These are phyloP conservation scores for Syngnathoides biaculeatus DNA, from an alignment of 2,113 vertebrate genomes.

Conservation along the genomic window DNA sequence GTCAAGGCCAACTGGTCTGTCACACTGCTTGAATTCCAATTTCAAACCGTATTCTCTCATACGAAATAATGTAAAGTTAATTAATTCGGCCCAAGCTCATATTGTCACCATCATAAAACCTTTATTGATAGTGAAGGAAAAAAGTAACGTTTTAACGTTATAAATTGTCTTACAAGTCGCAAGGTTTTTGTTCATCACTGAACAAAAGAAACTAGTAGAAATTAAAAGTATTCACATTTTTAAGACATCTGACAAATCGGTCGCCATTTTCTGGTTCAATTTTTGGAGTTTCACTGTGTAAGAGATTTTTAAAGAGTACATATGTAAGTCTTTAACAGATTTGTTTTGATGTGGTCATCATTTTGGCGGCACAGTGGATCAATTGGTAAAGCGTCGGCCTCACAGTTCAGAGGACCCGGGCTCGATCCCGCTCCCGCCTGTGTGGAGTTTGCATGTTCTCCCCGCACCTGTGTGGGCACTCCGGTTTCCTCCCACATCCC, in stretches of 20 bases:
- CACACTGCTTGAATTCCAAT: not conserved
- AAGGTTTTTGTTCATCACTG: not conserved
- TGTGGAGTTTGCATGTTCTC: too few species aligned
- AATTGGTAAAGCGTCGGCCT: too few species aligned
- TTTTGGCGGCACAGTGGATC: too few species aligned
- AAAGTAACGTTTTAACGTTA: not conserved
- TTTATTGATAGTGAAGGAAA: not conserved
- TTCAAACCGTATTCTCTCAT: not conserved
- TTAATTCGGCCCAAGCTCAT: not conserved
- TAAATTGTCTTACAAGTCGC: not conserved
- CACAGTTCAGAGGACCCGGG: too few species aligned
- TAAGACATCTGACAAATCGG: not conserved
- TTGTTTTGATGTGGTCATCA: not conserved
- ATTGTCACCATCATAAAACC: not conserved
- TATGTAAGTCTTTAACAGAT: not conserved
- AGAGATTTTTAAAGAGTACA: not conserved
- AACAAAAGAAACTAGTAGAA: not conserved
- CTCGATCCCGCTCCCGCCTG: too few species aligned
- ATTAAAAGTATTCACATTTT: not conserved
- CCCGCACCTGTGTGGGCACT: too few species aligned
- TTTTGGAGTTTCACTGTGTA: not conserved
- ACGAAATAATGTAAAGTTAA: not conserved
- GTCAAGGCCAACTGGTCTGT: too few species aligned
- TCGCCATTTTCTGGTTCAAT: not conserved
- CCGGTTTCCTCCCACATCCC: too few species aligned